These are phyloP conservation scores for Melikaiella ostensackeni DNA, from an alignment of 2,888 invertebrate species.

Conservation along the genomic window DNA sequence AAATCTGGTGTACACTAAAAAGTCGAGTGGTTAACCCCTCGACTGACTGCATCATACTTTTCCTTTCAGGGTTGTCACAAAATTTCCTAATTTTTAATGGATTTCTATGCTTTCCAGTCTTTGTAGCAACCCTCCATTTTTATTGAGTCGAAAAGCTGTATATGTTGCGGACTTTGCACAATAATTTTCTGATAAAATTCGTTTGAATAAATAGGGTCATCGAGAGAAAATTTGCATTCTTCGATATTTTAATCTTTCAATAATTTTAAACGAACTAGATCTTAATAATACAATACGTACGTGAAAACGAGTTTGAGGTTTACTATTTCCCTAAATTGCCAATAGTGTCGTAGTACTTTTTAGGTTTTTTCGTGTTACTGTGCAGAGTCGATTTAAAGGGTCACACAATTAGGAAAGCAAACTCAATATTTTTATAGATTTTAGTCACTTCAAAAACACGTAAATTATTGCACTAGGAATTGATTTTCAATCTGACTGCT, in stretches of 20 bases:
- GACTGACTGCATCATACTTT: too few relatives aligned
- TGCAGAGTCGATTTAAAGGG: background rate
- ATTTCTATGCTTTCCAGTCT: background rate
- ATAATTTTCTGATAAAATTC: constrained; percentile 6
- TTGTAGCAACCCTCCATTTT: background rate
- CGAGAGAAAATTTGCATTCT: background rate
- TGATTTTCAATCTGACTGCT: background rate
- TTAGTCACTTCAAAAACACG: background rate
- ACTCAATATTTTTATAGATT: background rate
- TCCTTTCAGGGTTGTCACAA: background rate
- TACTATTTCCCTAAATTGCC: background rate
- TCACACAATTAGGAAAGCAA: background rate
- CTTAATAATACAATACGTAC: background rate
- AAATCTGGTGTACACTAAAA: too few relatives aligned
- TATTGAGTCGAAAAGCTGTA: background rate
- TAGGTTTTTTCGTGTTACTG: constrained; percentile 5
- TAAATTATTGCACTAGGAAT: background rate
- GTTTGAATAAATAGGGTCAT: background rate
- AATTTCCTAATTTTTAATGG: background rate
- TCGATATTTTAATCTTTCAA: background rate
- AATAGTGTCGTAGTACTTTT: background rate
- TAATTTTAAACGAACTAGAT: background rate
- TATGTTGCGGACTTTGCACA: background rate
- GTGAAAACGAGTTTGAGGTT: background rate
- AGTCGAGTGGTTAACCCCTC: too few relatives aligned